Evolutionary conservation across 64 coral and sea anemone species (phyloP), one percentile per base, ranked within the genome.

Genomic region (Montipora cactus): DNA sequence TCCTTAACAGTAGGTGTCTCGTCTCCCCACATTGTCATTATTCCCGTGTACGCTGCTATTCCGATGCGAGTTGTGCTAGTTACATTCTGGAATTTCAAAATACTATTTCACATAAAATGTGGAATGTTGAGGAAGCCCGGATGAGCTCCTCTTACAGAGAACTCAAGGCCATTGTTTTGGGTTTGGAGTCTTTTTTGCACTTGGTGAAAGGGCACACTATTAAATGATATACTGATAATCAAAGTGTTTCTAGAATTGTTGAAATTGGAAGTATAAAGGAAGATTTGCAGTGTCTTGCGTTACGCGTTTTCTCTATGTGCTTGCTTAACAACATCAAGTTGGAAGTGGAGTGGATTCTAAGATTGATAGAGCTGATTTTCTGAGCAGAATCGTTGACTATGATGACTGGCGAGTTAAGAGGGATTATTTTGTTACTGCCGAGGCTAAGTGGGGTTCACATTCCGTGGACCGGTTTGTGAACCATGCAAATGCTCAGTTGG

Each of bases 41-140:
- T 59, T 13, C 21, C 79, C 10, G 51, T 12, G 50, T 37, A 37
- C 25, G 4, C 28, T 15, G 55, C 8, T 61, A 81, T 61, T 61
- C 79, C 19, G 13, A 59, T 28, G 79, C 50, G 79, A 61, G 23
- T 81, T 79, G 77, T 21, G 77, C 77, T 15, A 79, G 48, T 79
- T 79, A 79, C 48, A 52, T 79, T 0, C 7, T 79, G 19, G 5
- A 79, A 8, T 52, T 79, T 53, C 18, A 53, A 0, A 79, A 53
- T 18, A 79, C 48, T n/a, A 53, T 79, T 3, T 81, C 21, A 52
- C 78, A 80, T 4, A 80, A 53, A 18, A 6, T 53, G 47, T 53
- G 64, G 64, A 67, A 13, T 74, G 70, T 74, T 20, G 70, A 74
- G 19, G 20, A 74, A 23, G 70, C 20, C 4, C 7, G 4, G 70